Evolutionary conservation across 2,797 vertebrate species (phyloP), one percentile per base, ranked within the genome.

Genomic region (Poliocrania exsul): DNA sequence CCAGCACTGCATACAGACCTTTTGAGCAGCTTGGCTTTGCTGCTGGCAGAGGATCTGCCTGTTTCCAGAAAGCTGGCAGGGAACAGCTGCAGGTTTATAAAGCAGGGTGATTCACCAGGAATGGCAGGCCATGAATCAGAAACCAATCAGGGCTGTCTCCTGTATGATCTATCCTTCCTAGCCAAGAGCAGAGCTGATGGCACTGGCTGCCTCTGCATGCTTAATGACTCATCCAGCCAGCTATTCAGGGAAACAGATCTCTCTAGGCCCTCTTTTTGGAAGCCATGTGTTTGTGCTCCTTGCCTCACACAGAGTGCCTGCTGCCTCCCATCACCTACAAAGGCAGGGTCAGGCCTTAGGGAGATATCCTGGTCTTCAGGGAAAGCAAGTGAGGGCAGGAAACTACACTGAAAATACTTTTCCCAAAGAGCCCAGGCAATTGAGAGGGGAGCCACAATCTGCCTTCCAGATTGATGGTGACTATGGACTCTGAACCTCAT

Each of bases 61-160:
- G 11, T 16, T 92, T 85, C 69, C 93, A 83, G 61, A 81, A 33
- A 65, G 71, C 73, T 90, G 93, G 78, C 96, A 90, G 78, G 44
- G n/a, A 94, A 88, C 90, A 96, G 96, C 82, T 88, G 93, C 87
- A 81, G 70, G 78, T 92, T 96, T 83, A 86, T 82, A 86, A 74
- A 69, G 92, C 70, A 66, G 2, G 2, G 64, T 77, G 93, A 95
- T 89, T 96, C 86, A 94, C 2, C 28, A n/a, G 58, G 42, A 38
- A 71, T 50, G 64, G 82, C 84, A 93, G 69, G 69, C 73, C 95
- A 57, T 93, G 89, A 96, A 91, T 95, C 95, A 96, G 86, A 87
- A 51, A 88, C 87, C 87, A 93, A 92, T 77, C 62, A 81, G 71
- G 69, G 53, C 79, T 93, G 92, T 84, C 92, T 95, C 79, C 82